These are phyloP conservation scores for Volucella inanis DNA, from an alignment of 2,888 invertebrate species.

Conservation along the genomic window DNA sequence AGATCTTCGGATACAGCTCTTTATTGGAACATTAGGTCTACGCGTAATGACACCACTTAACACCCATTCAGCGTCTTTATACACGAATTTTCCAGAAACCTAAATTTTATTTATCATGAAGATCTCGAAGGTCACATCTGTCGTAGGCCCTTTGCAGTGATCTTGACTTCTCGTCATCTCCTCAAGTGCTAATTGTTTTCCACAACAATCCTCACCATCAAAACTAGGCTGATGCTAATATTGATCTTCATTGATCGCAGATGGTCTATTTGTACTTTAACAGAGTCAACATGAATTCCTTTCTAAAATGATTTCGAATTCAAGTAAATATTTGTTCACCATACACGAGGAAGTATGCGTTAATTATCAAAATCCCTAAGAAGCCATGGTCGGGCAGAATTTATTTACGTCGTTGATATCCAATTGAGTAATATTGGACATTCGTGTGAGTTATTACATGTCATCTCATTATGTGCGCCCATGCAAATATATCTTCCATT, in stretches of 20 bases:
- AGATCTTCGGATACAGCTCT: too few species aligned
- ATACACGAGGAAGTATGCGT: constrained; percentile 22
- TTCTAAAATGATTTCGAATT: constrained; percentile 8
- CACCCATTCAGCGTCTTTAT: too few species aligned
- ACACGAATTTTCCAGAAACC: neutral
- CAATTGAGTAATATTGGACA: constrained; percentile 26
- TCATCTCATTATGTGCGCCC: neutral
- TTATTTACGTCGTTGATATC: neutral
- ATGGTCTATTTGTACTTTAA: neutral
- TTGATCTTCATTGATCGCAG: neutral
- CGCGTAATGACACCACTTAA: too few species aligned
- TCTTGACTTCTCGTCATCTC: neutral
- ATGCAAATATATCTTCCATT: constrained; percentile 13
- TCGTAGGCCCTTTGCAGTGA: neutral
- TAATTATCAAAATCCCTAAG: constrained; percentile 6
- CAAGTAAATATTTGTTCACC: constrained; percentile 47
- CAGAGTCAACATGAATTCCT: constrained; percentile 21
- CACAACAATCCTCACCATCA: constrained; percentile 16
- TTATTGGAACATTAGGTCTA: too few species aligned
- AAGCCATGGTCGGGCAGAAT: constrained; percentile 30
- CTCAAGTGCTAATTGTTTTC: constrained; percentile 22
- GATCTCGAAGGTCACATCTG: neutral
- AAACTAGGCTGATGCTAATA: constrained; percentile 26
- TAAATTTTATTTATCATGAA: neutral
- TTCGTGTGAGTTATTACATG: constrained; percentile 16